phyloP scores from a whole-genome alignment of 2,797 vertebrate genomes.

The Prionace glauca region DNA sequence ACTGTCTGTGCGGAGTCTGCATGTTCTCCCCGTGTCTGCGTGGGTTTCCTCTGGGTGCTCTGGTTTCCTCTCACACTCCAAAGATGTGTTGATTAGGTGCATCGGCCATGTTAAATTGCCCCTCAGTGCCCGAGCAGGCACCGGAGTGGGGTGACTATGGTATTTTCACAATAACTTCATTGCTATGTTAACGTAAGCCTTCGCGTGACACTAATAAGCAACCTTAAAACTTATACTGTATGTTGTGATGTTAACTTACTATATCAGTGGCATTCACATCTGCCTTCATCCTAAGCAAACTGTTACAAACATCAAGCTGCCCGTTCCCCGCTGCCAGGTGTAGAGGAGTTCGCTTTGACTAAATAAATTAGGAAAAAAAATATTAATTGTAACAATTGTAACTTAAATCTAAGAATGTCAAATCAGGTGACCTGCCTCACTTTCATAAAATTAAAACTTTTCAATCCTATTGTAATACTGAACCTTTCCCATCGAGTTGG shows the following conservation, averaged over 20 bases:
- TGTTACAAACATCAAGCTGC: constrained; percentile 50
- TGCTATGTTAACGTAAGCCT: too few species aligned
- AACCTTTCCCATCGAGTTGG: not conserved
- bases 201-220: too few species aligned
- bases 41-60: too few species aligned
- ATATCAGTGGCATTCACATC: constrained; percentile 46
- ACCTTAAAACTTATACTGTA: not conserved
- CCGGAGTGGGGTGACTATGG: too few species aligned
- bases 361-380: constrained; percentile 6
- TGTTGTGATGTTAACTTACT: constrained; percentile 42
- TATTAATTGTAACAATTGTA: not conserved
- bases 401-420: not conserved
- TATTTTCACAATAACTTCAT: too few species aligned
- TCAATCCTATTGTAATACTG: not conserved
- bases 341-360: constrained; percentile 46
- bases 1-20: too few species aligned
- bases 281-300: constrained; percentile 46
- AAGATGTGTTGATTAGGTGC: too few species aligned
- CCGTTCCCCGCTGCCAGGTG: constrained; percentile 45
- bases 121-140: too few species aligned
- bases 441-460: not conserved
- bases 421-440: not conserved
- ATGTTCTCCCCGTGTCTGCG: too few species aligned
- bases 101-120: too few species aligned
- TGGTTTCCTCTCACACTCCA: too few species aligned